phyloP scores from a whole-genome alignment of 2,888 invertebrate species.

The Acronicta leporina region DNA sequence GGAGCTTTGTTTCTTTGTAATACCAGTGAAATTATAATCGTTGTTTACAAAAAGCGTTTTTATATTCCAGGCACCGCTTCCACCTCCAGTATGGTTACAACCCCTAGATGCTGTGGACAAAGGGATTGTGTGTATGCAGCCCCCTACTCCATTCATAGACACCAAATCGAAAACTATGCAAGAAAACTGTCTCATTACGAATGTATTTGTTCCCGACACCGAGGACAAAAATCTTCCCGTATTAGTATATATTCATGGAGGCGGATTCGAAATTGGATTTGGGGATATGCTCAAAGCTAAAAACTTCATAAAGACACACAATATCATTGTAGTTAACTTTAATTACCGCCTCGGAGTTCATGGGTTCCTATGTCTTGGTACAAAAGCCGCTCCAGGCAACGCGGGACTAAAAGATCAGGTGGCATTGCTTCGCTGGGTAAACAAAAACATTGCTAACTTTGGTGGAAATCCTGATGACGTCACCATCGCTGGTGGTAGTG shows the following conservation, averaged over 20 bases:
- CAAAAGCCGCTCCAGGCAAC: constrained; percentile 63
- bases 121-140: constrained; percentile 61
- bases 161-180: constrained; percentile 24
- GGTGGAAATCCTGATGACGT: constrained; percentile 69
- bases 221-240: constrained; percentile 61
- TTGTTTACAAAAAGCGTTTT: background rate
- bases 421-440: constrained; percentile 64
- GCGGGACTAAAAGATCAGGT: constrained; percentile 71
- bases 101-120: constrained; percentile 58
- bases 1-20: background rate
- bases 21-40: background rate
- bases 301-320: constrained; percentile 50
- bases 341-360: constrained; percentile 64
- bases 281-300: constrained; percentile 43
- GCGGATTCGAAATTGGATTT: constrained; percentile 60
- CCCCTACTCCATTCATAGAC: constrained; percentile 5
- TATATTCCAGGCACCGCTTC: constrained; percentile 64
- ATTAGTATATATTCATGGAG: constrained; percentile 63
- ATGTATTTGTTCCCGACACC: constrained; percentile 73
- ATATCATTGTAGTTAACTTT: constrained; percentile 59
- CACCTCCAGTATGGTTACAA: constrained; percentile 61
- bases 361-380: constrained; percentile 65
- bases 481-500: constrained; percentile 63
- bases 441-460: constrained; percentile 64
- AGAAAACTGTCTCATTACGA: constrained; percentile 75